A percentile compares a stretch with the other conserved stretches of the same genome.
Conservation (phyloP, 2,888 invertebrate genomes). For the Sarcophaga rosellei region DNA sequence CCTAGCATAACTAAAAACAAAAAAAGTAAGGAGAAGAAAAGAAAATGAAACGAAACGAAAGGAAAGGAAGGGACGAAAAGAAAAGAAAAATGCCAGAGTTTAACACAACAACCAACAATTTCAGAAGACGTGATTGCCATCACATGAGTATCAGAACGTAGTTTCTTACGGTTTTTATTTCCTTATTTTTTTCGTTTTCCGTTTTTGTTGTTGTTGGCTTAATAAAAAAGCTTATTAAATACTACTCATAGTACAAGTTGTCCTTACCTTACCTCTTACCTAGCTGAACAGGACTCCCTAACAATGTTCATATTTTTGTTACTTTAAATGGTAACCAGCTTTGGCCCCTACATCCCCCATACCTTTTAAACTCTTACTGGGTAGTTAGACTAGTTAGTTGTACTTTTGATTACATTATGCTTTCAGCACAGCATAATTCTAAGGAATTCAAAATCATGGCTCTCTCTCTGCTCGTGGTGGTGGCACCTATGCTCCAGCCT, state of each 20-base stretch:
- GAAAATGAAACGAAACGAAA: too few relatives aligned
- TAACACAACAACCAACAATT: conserved; percentile 41
- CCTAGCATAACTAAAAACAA: conserved; percentile 11
- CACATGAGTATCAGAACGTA: conserved; percentile 37
- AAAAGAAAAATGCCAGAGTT: not conserved
- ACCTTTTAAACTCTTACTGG: not conserved
- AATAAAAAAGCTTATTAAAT: conserved; percentile 64
- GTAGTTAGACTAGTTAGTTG: conserved; percentile 1
- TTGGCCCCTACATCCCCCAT: not conserved
- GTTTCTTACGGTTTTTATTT: not conserved
- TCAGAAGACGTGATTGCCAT: conserved; percentile 63
- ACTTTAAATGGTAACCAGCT: not conserved
- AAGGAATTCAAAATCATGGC: conserved; percentile 45
- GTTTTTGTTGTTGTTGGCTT: conserved; percentile 48
- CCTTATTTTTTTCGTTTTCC: not conserved
- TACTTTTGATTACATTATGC: conserved; percentile 60
- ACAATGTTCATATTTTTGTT: conserved; percentile 38
- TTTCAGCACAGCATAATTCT: conserved; percentile 55
- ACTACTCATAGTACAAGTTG: conserved; percentile 20
- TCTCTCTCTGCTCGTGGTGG: not conserved
- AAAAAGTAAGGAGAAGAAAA: too few relatives aligned
- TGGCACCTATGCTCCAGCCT: not conserved
- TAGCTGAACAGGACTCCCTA: conserved; percentile 7
- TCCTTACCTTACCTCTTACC: conserved; percentile 32
- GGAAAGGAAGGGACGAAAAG: too few relatives aligned